Evolutionary conservation across 2,797 vertebrate species (phyloP), one percentile per base, ranked within the genome.

Genomic region (Bucorvus abyssinicus): DNA sequence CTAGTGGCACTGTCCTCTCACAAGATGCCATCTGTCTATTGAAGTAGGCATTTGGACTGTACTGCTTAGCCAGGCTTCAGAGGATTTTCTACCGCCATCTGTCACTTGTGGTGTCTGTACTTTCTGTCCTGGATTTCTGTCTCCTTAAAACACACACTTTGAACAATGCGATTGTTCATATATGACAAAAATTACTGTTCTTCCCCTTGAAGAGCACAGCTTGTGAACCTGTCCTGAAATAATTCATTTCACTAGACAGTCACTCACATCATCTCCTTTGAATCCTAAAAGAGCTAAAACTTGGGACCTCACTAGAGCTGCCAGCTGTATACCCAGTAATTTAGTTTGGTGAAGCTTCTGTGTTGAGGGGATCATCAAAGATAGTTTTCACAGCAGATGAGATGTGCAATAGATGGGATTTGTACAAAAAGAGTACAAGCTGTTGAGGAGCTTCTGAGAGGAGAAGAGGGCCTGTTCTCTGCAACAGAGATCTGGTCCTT

Each of bases 81-180:
- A 68, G 47, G 42, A 64, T 90, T 90, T 94, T 86, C 65, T 73
- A 10, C n/a, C 52, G 55, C 30, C 36, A 24, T 90, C 76, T 87
- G 49, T 83, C 61, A 42, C 27, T 65, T 52, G 16, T 53, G n/a
- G 13, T 45, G 36, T 57, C 53, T 0, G 0, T 42, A 30, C 29
- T 74, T 84, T 40, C 59, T 68, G 20, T 24, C 40, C 61, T 63
- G 56, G n/a, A 24, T 83, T 85, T 70, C 52, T 44, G 8, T 50
- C 30, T 60, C 34, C 27, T 91, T 78, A 84, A 80, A 88, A 47
- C 0, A 0, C 9, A 20, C 34, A 36, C 44, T 63, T 92, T 60
- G 26, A 91, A 80, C 77, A 93, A 83, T 27, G 13, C 3, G 1
- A 3, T 57, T 15, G 3, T 44, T 42, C 30, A 4, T 29, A 15